Percentiles rank a stretch among this genome's conserved stretches.
Conservation (phyloP, 2,888 invertebrate genomes). For the Sylvicola cinctus region DNA sequence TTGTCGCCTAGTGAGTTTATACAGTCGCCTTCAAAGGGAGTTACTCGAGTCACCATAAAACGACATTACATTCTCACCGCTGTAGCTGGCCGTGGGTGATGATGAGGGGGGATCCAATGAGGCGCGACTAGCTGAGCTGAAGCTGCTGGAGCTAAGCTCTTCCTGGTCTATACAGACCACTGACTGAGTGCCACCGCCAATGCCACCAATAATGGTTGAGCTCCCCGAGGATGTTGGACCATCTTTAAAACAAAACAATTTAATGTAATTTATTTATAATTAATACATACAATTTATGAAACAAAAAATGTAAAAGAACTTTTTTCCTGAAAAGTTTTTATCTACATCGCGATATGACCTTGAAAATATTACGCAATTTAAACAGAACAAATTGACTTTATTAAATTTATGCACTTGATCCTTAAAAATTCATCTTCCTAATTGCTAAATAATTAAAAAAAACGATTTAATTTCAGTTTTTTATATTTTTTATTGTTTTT, state of each 20-base stretch:
- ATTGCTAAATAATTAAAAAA: no score
- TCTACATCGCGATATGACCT: no score
- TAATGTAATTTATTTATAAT: no score
- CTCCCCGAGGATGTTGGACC: background rate
- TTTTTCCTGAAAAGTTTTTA: no score
- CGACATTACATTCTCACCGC: conserved; percentile 53
- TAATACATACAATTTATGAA: conserved; percentile 9
- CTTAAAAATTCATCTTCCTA: no score
- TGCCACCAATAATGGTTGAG: conserved; percentile 11
- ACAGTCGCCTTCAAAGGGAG: conserved; percentile 17
- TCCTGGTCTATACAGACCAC: conserved; percentile 39
- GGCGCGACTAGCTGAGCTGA: conserved; percentile 61
- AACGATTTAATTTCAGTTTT: no score
- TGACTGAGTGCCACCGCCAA: conserved; percentile 37
- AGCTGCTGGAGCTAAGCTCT: conserved; percentile 66
- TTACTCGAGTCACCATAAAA: conserved; percentile 60
- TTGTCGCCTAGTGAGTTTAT: no score
- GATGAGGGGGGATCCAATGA: conserved; percentile 45
- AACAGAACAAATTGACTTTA: no score
- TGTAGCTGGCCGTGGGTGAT: conserved; percentile 54
- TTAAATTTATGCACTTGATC: no score
- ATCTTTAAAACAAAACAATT: conserved; percentile 6
- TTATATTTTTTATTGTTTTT: no score
- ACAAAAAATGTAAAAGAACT: no score
- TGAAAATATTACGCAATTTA: no score